A percentile compares a stretch with the other conserved stretches of the same genome.
Evolutionary conservation across 2,113 vertebrate genomes (phyloP).

Genomic region (Tautogolabrus adspersus): DNA sequence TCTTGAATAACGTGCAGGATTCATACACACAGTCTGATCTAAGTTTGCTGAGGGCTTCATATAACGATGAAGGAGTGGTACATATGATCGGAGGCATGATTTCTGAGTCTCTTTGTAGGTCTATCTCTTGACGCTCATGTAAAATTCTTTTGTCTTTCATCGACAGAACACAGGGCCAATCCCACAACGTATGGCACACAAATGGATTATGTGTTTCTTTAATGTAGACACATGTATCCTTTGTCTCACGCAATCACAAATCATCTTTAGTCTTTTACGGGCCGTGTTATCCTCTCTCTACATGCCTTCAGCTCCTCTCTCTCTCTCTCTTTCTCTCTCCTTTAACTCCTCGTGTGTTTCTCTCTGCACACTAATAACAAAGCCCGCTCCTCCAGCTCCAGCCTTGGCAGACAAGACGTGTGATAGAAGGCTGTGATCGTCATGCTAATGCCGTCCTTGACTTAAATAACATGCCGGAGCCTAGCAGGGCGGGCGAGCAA

Average conservation of each 20-base stretch:
- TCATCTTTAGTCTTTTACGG: conserved; percentile 38
- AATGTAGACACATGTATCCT: conserved; percentile 26
- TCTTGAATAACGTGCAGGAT: conserved; percentile 14
- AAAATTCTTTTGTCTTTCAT: conserved; percentile 29
- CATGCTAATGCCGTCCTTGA: conserved; percentile 80
- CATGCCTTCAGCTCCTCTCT: not conserved
- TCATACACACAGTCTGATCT: conserved; percentile 4
- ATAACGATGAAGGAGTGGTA: not conserved
- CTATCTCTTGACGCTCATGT: conserved; percentile 10
- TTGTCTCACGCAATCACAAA: conserved; percentile 22
- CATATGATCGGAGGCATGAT: conserved; percentile 28
- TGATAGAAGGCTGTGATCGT: conserved; percentile 71
- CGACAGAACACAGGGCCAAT: conserved; percentile 7
- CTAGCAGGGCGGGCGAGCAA: conserved; percentile 24
- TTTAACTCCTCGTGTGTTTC: conserved; percentile 31
- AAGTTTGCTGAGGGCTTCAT: conserved; percentile 15
- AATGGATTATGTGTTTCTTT: conserved; percentile 15
- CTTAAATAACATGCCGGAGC: conserved; percentile 65
- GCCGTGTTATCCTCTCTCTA: conserved; percentile 6
- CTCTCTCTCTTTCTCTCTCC: not conserved
- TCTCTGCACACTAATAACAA: conserved; percentile 27
- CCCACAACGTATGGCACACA: not conserved
- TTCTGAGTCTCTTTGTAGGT: conserved; percentile 44
- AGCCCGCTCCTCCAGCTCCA: conserved; percentile 35
- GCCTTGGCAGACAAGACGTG: conserved; percentile 60